Conservation (phyloP, 2,113 vertebrate genomes). For the Lates calcarifer region DNA sequence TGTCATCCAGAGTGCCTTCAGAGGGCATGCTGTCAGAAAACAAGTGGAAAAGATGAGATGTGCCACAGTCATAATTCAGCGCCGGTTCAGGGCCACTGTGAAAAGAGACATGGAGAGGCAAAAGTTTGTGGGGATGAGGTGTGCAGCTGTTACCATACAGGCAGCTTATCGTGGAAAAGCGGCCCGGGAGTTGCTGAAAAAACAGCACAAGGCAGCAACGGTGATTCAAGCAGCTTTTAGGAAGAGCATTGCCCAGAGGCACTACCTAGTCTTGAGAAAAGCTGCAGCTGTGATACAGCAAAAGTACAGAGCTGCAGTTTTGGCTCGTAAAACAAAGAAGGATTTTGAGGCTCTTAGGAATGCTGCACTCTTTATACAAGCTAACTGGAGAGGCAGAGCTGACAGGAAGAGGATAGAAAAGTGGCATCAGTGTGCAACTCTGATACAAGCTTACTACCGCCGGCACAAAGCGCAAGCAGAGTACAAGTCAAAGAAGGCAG, state of each 20-base stretch:
- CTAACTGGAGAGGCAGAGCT: conserved; percentile 86
- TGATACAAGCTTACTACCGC: conserved; percentile 89
- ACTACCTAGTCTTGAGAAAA: conserved; percentile 70
- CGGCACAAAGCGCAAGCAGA: conserved; percentile 73
- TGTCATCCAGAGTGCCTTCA: conserved; percentile 88
- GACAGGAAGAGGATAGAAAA: conserved; percentile 79
- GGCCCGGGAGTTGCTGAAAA: conserved; percentile 78
- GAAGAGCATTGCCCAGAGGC: conserved; percentile 71
- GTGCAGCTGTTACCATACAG: conserved; percentile 86
- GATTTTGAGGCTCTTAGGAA: conserved; percentile 73
- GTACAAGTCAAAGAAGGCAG: conserved; percentile 80
- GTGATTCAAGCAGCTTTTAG: conserved; percentile 88
- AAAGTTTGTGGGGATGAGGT: conserved; percentile 78
- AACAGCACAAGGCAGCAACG: conserved; percentile 77
- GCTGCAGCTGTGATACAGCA: conserved; percentile 83
- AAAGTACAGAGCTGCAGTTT: conserved; percentile 80
- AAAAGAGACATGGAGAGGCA: conserved; percentile 60
- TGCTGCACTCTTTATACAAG: conserved; percentile 82
- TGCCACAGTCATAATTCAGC: conserved; percentile 86
- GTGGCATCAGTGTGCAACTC: conserved; percentile 73
- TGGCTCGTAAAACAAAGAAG: conserved; percentile 66
- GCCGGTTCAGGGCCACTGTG: conserved; percentile 84
- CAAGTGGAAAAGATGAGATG: conserved; percentile 69
- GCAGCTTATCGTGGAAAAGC: conserved; percentile 85
- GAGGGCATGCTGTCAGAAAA: conserved; percentile 79